Base-by-base conservation (phyloP, 2,888 invertebrate species). In the Sarcophaga subvicina region DNA sequence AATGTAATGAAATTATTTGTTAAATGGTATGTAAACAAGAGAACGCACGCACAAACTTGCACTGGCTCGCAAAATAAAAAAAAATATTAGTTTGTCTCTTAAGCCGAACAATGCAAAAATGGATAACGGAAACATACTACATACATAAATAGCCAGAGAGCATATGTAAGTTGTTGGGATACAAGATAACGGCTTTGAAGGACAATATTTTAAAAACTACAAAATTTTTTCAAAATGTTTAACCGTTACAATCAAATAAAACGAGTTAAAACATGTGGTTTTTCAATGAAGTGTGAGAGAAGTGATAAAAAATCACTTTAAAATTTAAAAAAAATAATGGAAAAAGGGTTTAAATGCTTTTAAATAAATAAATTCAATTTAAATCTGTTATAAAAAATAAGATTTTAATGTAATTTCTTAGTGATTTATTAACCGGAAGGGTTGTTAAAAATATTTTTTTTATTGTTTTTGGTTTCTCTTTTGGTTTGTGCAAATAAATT, bases 361-460 rank as follows among this genome's bases (percentile, higher is more conserved):
- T 8, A 37, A 37, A 10, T 10, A 37, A 69, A 20, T 12, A 14
- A 20, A 59, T 63, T 63, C 20, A 20, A n/a, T 79, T n/a, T 10
- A 64, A 77, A 72, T 45, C 60, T 14, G 22, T 47, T 45, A 25
- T 5, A 47, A 37, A 72, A 20, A 14, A 54, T 49, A 2, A 14
- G 17, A 37, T 63, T 14, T 47, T 4, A 60, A 37, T 37, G 37
- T 8, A 37, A 37, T 37, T 54, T 54, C 8, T 54, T 54, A 25
- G 59, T 92, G 92, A 92, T 92, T 92, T 92, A 92, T 92, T 83
- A 79, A 89, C 89, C 92, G 92, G 92, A 92, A 92, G 92, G 91
- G 92, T 91, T 91, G 91, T 90, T 91, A 90, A 90, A 91, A 90
- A 89, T 80, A 82, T 54, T 59, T 25, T 82, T 62, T 82, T 62